Percentiles rank a stretch among this genome's conserved stretches.
Conservation (phyloP, 1,140 invertebrate species). For the Panagrolaimus sp. region DNA sequence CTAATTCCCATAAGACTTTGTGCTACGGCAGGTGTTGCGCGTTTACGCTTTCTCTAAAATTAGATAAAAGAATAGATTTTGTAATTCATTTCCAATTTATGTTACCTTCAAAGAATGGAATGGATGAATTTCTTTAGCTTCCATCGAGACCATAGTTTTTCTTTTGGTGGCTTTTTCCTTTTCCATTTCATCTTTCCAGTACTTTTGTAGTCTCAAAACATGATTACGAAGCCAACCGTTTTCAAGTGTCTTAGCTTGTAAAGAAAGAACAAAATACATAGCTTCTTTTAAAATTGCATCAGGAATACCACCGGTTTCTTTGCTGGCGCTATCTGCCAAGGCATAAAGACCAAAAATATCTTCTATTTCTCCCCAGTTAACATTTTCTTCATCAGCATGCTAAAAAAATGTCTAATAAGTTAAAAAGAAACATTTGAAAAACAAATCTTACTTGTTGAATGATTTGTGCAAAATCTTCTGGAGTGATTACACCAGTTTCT, state of each 20-base stretch:
- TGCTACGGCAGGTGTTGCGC: background rate
- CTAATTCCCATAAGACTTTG: conserved; percentile 2
- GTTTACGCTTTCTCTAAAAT: too few relatives aligned
- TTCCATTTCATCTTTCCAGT: background rate
- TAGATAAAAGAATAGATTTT: too few relatives aligned
- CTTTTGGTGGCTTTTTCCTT: background rate
- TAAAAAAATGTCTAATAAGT: too few relatives aligned
- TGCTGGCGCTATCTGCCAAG: background rate
- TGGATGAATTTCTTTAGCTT: conserved; percentile 2
- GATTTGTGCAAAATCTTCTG: too few relatives aligned
- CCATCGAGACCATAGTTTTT: conserved; percentile 5
- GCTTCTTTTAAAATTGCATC: conserved; percentile 15
- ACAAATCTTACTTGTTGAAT: too few relatives aligned
- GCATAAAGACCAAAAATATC: conserved; percentile 5
- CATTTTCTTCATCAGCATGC: background rate
- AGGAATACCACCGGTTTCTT: background rate
- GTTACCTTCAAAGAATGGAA: background rate
- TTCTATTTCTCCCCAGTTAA: background rate
- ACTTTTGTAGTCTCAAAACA: background rate
- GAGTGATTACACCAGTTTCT: too few relatives aligned
- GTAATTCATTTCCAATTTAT: too few relatives aligned
- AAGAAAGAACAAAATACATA: background rate
- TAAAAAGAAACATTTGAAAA: too few relatives aligned
- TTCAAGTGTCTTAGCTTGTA: background rate
- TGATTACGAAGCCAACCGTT: conserved; percentile 12